Base-by-base conservation (phyloP, 2,797 vertebrate species). In the Rhyacichthys aspro region DNA sequence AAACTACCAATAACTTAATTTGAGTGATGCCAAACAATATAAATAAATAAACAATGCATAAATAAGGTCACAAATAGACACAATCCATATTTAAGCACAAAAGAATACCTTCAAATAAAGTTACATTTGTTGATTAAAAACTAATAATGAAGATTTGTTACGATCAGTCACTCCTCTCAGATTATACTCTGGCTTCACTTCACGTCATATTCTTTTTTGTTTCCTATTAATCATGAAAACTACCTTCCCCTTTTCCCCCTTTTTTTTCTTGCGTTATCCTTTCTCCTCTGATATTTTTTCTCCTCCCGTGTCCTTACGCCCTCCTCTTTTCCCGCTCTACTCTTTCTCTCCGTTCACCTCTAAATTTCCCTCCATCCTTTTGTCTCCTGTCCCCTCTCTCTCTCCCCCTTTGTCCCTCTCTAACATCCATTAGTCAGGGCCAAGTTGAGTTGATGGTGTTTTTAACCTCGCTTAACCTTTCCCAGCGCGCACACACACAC, bases 381-480 rank as follows among this genome's bases (percentile, higher is more conserved):
- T 11, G 34, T 38, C 48, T 38, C 48, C 48, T 80, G 55, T 82
- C 70, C 74, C 54, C 56, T 52, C 61, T 77, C 71, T 69, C 63
- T 53, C 55, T 38, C n/a, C 69, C 57, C 64, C 64, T 68, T 58
- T 45, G 66, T 83, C 79, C 79, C 83, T 66, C 77, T 75, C 81
- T 80, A 79, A 86, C 83, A 87, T 78, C 86, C 83, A 90, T 90
- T 90, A 90, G 89, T 90, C 87, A 89, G 78, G 89, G 86, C 88
- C 86, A 90, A 88, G 85, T 88, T 86, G 88, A 89, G 85, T 86
- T 90, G 87, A 90, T 90, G 88, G 85, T 86, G 85, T 90, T 90
- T 89, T 89, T 89, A 90, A 88, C 89, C 89, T 86, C 78, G 60
- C 80, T 88, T 87, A 89, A 89, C 88, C 89, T 87, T 73, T 85